phyloP scores from a whole-genome alignment of 1,140 invertebrate genomes.

The Cataglyphis hispanica region DNA sequence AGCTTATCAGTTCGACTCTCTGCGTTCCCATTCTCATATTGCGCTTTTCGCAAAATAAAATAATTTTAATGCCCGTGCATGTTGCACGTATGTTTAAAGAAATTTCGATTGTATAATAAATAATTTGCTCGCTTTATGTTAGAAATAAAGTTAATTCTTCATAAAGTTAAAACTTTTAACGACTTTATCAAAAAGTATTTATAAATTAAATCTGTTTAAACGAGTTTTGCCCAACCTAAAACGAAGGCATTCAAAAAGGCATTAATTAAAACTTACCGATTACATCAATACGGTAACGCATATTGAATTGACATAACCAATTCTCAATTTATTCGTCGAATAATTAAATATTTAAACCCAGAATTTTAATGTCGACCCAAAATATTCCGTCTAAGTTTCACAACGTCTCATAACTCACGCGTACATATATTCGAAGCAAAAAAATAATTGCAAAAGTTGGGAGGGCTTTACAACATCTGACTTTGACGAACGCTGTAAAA shows the following conservation, averaged over 20 bases:
- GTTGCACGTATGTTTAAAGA: background rate
- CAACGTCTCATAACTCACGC: background rate
- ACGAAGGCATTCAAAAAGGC: background rate
- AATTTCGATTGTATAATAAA: background rate
- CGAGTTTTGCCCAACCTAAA: background rate
- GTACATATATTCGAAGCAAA: background rate
- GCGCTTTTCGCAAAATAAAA: constrained; percentile 30
- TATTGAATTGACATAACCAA: constrained; percentile 30
- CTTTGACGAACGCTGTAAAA: constrained; percentile 13
- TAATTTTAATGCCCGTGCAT: background rate
- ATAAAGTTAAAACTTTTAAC: constrained; percentile 1
- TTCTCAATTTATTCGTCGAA: constrained; percentile 39
- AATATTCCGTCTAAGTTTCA: background rate
- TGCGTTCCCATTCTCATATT: background rate
- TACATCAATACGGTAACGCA: constrained; percentile 11
- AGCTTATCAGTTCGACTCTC: constrained; percentile 27
- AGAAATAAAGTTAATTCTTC: constrained; percentile 1
- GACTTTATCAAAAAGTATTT: constrained; percentile 8
- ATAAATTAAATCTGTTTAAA: background rate
- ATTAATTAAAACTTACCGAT: constrained; percentile 46
- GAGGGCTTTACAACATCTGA: background rate
- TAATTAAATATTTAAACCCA: constrained; percentile 11
- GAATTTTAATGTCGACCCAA: background rate
- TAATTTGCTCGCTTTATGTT: background rate
- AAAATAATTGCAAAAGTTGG: background rate